A percentile compares a stretch with the other conserved stretches of the same genome.
These are phyloP conservation scores for Onychostruthus taczanowskii DNA, from an alignment of 2,113 vertebrate species.

Conservation along the genomic window DNA sequence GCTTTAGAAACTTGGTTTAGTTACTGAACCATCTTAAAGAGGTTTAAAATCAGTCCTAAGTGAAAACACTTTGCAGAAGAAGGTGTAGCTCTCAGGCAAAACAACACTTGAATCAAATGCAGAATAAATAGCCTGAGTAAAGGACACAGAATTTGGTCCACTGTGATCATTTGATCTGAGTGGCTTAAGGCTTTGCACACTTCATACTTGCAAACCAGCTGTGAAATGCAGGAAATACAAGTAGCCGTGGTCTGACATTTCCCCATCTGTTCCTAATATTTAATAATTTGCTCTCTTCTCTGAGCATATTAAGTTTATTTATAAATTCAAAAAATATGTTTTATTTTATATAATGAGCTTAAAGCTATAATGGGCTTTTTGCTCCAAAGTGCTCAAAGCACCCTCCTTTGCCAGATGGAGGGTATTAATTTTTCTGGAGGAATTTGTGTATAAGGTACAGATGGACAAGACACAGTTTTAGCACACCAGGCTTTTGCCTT, in stretches of 20 bases:
- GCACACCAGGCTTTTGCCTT: neutral
- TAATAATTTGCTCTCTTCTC: constrained; percentile 64
- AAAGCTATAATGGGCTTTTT: constrained; percentile 34
- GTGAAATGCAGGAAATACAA: constrained; percentile 59
- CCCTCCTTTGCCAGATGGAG: neutral
- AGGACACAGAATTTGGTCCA: constrained; percentile 3
- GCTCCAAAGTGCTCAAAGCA: constrained; percentile 35
- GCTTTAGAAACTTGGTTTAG: neutral
- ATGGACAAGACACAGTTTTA: neutral
- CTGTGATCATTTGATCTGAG: constrained; percentile 31
- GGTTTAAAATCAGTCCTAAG: neutral
- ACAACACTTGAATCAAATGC: constrained; percentile 15
- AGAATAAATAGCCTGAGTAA: constrained; percentile 30
- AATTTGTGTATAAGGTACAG: constrained; percentile 16
- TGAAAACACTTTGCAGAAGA: constrained; percentile 7
- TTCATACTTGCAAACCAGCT: constrained; percentile 26
- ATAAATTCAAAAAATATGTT: constrained; percentile 40
- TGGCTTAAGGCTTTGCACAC: constrained; percentile 20
- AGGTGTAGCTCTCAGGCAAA: constrained; percentile 25
- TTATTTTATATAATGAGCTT: constrained; percentile 54
- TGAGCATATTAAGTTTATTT: constrained; percentile 49
- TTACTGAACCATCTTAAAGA: neutral
- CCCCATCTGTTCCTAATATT: constrained; percentile 65
- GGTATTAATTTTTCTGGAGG: constrained; percentile 34
- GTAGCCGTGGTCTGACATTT: constrained; percentile 25